These are phyloP conservation scores for Coremacera marginata DNA, from an alignment of 2,888 invertebrate species.

Conservation along the genomic window DNA sequence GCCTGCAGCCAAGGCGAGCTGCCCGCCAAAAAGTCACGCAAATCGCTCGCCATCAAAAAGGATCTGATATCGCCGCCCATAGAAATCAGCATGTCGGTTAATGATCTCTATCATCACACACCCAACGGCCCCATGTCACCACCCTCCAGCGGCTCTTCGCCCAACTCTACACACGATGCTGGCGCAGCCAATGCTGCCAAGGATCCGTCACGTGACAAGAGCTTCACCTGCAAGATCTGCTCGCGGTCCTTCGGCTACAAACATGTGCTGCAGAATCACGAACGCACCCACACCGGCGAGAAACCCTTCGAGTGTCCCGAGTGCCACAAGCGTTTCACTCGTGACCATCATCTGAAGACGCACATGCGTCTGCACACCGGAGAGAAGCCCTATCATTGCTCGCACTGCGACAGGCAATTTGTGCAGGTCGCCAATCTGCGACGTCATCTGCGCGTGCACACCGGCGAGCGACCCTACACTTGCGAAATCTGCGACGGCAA, in stretches of 20 bases:
- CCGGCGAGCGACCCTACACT: constrained; percentile 90
- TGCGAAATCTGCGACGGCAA: constrained; percentile 88
- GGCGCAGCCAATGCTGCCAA: constrained; percentile 53
- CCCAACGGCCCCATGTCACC: constrained; percentile 70
- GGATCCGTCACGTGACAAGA: constrained; percentile 79
- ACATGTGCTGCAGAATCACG: constrained; percentile 94
- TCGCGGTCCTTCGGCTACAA: constrained; percentile 93
- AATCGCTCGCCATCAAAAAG: constrained; percentile 62
- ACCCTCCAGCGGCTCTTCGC: constrained; percentile 73
- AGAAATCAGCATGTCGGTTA: constrained; percentile 62
- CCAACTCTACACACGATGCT: constrained; percentile 66
- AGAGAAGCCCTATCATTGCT: constrained; percentile 92
- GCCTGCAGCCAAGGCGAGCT: constrained; percentile 53
- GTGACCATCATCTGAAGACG: constrained; percentile 93
- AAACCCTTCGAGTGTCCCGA: constrained; percentile 94
- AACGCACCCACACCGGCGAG: constrained; percentile 94
- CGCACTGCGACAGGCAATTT: constrained; percentile 91
- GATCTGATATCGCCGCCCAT: constrained; percentile 61
- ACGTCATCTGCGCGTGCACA: constrained; percentile 90
- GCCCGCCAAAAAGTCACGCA: constrained; percentile 64
- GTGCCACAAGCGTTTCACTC: constrained; percentile 91
- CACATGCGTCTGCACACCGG: constrained; percentile 94
- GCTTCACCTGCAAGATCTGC: constrained; percentile 90
- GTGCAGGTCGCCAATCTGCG: constrained; percentile 94
- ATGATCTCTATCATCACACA: constrained; percentile 61